phyloP scores from a whole-genome alignment of 2,113 vertebrate species.

The Cyanoliseus patagonus region DNA sequence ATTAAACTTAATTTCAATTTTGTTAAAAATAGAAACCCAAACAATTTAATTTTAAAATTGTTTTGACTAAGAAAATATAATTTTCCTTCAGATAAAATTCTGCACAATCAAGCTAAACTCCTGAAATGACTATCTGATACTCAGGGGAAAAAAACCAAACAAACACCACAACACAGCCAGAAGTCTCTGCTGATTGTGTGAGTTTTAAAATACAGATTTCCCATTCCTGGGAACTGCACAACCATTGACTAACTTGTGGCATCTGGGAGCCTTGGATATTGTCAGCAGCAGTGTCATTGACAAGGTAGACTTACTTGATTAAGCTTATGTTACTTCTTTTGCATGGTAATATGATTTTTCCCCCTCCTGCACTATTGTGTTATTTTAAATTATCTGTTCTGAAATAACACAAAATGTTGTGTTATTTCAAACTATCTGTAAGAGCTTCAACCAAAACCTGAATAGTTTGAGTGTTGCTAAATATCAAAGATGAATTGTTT shows the following conservation, averaged over 20 bases:
- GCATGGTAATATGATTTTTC: not conserved
- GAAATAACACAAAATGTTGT: not conserved
- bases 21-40: not conserved
- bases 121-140: not conserved
- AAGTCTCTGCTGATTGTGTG: not conserved
- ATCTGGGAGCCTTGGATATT: conserved; percentile 67
- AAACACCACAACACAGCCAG: not conserved
- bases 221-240: conserved; percentile 71
- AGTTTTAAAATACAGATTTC: conserved; percentile 69
- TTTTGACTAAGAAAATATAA: not conserved
- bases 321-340: not conserved
- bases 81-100: not conserved
- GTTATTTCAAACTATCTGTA: not conserved
- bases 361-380: not conserved
- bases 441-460: not conserved
- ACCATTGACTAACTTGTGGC: conserved; percentile 73
- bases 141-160: not conserved
- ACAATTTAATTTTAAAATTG: not conserved
- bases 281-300: conserved; percentile 77
- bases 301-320: conserved; percentile 74
- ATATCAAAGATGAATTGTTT: not conserved
- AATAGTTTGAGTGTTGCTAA: not conserved
- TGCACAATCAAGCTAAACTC: not conserved
- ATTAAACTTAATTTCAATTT: not conserved
- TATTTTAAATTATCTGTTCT: not conserved